A percentile compares a stretch with the other conserved stretches of the same genome.
phyloP scores from a whole-genome alignment of 2,113 vertebrate genomes.

The Sardina pilchardus region DNA sequence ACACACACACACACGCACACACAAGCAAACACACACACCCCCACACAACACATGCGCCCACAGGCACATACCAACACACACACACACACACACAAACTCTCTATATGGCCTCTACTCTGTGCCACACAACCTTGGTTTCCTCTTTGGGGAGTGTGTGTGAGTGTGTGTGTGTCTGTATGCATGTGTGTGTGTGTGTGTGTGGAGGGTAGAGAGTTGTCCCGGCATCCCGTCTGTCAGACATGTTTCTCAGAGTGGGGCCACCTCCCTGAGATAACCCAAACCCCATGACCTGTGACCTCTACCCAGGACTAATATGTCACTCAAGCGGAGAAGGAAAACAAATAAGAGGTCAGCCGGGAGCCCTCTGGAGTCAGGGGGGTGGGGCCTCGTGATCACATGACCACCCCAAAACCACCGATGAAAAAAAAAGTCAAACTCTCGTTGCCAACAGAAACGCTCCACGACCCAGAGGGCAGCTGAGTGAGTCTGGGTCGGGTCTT shows the following conservation, averaged over 20 bases:
- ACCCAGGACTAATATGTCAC: slow-evolving; percentile 48
- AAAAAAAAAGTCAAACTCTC: no score
- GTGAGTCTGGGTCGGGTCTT: neutral
- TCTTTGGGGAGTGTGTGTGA: neutral
- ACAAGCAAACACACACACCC: no score
- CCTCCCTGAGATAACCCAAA: neutral
- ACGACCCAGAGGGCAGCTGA: neutral
- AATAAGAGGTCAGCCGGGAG: slow-evolving; percentile 34
- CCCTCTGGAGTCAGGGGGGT: slow-evolving; percentile 22
- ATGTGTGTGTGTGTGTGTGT: neutral
- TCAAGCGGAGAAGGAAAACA: slow-evolving; percentile 45
- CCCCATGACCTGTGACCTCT: slow-evolving; percentile 34
- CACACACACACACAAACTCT: neutral
- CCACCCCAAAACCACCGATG: neutral
- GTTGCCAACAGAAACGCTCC: neutral
- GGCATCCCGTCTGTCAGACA: slow-evolving; percentile 26
- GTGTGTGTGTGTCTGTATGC: neutral
- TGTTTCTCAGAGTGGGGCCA: neutral
- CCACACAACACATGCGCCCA: neutral
- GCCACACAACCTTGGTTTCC: neutral
- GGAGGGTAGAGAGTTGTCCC: neutral
- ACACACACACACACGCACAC: neutral
- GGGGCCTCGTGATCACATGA: neutral
- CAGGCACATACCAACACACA: neutral
- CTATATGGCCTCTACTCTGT: neutral